Percentiles rank a stretch among this genome's conserved stretches.
Evolutionary conservation across 2,113 vertebrate species (phyloP).

Genomic region (Mustela nigripes): DNA sequence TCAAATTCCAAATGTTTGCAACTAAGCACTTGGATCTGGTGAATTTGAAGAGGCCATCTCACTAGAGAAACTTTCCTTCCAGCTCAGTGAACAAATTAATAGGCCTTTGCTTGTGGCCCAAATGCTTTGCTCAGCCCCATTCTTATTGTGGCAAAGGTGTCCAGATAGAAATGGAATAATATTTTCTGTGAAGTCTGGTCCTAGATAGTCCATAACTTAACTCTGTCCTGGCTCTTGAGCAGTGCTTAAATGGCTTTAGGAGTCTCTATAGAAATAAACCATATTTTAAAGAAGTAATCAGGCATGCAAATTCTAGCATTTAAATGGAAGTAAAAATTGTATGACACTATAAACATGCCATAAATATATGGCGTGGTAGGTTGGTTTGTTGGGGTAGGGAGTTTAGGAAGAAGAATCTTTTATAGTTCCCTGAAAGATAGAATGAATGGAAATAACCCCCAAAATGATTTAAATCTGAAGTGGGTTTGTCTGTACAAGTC

Average conservation of each 20-base stretch:
- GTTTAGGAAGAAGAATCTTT: background rate
- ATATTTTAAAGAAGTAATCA: conserved; percentile 36
- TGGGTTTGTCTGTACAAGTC: background rate
- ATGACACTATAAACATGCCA: background rate
- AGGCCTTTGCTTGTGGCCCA: background rate
- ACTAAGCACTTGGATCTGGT: background rate
- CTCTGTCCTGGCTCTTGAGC: background rate
- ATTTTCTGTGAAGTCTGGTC: background rate
- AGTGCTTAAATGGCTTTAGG: background rate
- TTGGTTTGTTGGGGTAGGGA: background rate
- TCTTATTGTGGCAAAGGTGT: background rate
- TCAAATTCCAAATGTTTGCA: conserved; percentile 28
- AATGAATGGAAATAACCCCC: background rate
- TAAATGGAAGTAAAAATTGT: conserved; percentile 17
- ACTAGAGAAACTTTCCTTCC: background rate
- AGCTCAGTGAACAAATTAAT: background rate
- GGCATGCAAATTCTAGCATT: background rate
- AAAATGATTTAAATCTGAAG: background rate
- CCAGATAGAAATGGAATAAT: background rate
- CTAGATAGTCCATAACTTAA: conserved; percentile 1
- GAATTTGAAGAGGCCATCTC: background rate
- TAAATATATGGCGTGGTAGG: conserved; percentile 14
- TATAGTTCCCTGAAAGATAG: background rate
- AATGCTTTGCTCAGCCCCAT: background rate
- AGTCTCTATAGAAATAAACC: background rate